Evolutionary conservation across 2,797 vertebrate species (phyloP).

Genomic region (Hapalemur alaotrensis): DNA sequence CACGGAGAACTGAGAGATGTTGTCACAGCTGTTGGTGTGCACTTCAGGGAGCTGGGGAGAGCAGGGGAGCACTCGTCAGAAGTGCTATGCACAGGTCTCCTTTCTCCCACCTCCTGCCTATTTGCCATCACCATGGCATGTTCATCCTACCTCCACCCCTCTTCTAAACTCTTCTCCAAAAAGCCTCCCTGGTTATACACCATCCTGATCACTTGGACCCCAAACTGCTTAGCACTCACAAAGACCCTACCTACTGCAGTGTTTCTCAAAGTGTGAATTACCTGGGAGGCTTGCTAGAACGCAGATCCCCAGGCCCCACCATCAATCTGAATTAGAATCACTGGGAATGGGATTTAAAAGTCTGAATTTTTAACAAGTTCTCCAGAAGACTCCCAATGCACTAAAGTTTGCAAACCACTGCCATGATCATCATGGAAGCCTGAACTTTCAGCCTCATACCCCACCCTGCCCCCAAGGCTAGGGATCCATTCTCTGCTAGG

Average conservation of each 20-base stretch:
- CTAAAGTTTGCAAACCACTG: neutral
- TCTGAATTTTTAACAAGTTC: neutral
- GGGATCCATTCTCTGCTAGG: neutral
- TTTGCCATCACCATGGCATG: neutral
- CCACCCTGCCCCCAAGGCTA: too few relatives aligned
- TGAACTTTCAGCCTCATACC: neutral
- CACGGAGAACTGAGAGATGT: slow-evolving; percentile 99
- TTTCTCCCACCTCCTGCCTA: neutral
- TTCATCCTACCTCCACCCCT: neutral
- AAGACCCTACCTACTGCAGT: neutral
- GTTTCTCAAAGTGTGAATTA: neutral
- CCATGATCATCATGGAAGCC: neutral
- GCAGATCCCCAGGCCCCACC: neutral
- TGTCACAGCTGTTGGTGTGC: slow-evolving; percentile 97
- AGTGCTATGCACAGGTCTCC: neutral
- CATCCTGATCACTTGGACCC: neutral
- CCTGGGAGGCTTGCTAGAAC: neutral
- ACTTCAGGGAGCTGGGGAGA: slow-evolving; percentile 90
- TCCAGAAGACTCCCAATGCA: neutral
- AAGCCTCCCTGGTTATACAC: neutral
- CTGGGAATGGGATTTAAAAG: neutral
- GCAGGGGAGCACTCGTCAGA: neutral
- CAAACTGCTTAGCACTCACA: neutral
- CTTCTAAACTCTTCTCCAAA: neutral
- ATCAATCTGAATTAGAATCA: neutral